Conservation (phyloP, 2,113 vertebrate species). For the Cynopterus brachyotis region DNA sequence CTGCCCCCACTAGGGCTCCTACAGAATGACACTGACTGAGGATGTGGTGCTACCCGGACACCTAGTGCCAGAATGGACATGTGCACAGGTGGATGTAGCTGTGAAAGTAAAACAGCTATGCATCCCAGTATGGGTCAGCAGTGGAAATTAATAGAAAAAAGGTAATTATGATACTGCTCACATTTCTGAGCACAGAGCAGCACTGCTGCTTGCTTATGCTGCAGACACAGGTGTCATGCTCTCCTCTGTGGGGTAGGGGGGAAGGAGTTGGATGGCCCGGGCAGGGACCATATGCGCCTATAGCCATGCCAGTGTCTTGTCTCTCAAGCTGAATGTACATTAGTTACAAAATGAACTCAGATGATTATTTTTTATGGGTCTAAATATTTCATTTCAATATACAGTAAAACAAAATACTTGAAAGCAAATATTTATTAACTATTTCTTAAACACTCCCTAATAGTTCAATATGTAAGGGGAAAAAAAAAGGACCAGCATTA, state of each 20-base stretch:
- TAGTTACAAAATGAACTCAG: neutral
- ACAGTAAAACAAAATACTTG: slow-evolving; percentile 30
- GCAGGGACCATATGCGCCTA: neutral
- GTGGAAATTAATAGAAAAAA: neutral
- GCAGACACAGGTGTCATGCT: neutral
- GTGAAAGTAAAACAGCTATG: neutral
- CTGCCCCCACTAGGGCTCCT: neutral
- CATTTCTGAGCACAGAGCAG: neutral
- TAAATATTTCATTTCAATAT: slow-evolving; percentile 50
- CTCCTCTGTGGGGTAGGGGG: neutral
- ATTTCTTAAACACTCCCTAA: slow-evolving; percentile 13
- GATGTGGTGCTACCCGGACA: neutral
- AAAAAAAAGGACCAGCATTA: neutral
- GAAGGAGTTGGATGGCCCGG: too few relatives aligned
- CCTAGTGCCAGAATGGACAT: neutral
- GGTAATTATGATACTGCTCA: neutral
- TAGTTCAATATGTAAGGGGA: neutral
- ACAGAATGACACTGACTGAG: neutral
- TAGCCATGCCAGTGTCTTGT: neutral
- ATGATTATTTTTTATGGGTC: neutral
- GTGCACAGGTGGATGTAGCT: neutral
- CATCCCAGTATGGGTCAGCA: neutral
- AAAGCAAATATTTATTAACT: slow-evolving; percentile 65
- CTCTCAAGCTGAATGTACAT: neutral
- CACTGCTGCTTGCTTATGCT: neutral